Evolutionary conservation across 2,888 invertebrate genomes (phyloP).

Genomic region (Cordilura impudica): DNA sequence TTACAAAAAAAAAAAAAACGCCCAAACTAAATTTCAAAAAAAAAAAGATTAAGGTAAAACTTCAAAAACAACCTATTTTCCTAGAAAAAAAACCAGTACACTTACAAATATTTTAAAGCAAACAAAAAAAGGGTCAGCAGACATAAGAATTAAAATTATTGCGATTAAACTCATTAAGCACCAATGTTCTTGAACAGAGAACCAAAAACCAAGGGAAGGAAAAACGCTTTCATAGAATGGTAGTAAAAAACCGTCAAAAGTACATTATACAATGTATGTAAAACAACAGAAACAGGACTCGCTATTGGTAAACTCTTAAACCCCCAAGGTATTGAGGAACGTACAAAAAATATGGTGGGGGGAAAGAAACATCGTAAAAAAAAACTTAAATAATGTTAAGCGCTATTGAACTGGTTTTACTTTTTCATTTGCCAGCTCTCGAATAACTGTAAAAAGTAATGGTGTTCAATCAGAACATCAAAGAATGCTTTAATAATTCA

Average conservation of each 20-base stretch:
- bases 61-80: conserved; percentile 36
- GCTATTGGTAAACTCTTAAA: conserved; percentile 28
- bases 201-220: not conserved
- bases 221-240: not conserved
- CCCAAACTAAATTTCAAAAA: conserved; percentile 7
- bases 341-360: not conserved
- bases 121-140: conserved; percentile 34
- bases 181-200: conserved; percentile 18
- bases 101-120: not conserved
- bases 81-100: not conserved
- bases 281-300: conserved; percentile 5
- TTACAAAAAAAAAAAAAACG: conserved; percentile 13
- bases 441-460: not conserved
- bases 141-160: conserved; percentile 34
- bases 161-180: conserved; percentile 33
- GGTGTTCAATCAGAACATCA: too few relatives aligned
- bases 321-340: conserved; percentile 13
- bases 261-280: not conserved
- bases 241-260: not conserved
- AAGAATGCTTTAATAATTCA: too few relatives aligned
- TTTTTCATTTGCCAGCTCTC: not conserved
- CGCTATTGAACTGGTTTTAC: conserved; percentile 51
- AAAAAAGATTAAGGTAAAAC: conserved; percentile 43
- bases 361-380: conserved; percentile 18
- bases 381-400: conserved; percentile 28